Percentiles rank a stretch among this genome's conserved stretches.
phyloP scores from a whole-genome alignment of 2,797 vertebrate species.

The Myotis vivesi region DNA sequence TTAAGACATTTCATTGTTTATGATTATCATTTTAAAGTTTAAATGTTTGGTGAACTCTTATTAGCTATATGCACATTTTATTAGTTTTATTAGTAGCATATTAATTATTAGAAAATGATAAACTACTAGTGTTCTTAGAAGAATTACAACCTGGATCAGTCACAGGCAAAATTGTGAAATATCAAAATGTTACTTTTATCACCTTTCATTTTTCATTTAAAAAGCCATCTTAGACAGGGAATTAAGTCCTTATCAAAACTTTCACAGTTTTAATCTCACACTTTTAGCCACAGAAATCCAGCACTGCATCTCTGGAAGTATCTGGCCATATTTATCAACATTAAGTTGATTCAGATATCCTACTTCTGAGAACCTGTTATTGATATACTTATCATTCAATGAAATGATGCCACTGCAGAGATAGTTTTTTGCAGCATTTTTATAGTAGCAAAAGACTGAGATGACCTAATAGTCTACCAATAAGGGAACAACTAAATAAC shows the following conservation, averaged over 20 bases:
- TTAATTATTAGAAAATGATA: not conserved
- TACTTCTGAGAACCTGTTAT: not conserved
- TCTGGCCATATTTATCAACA: not conserved
- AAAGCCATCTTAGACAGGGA: not conserved
- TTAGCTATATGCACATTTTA: not conserved
- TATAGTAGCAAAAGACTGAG: not conserved
- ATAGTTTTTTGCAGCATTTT: not conserved
- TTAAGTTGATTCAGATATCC: not conserved
- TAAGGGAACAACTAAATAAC: not conserved
- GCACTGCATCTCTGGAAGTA: not conserved
- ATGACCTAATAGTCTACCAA: not conserved
- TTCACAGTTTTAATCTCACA: not conserved
- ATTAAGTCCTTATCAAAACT: not conserved
- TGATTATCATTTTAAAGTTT: not conserved
- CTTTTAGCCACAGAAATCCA: not conserved
- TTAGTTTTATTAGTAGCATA: not conserved
- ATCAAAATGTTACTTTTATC: not conserved
- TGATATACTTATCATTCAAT: not conserved
- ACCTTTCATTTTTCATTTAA: not conserved
- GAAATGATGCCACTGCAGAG: not conserved
- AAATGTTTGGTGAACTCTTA: conserved; percentile 2
- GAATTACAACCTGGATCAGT: not conserved
- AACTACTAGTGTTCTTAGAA: not conserved
- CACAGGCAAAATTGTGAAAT: not conserved
- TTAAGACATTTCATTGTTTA: not conserved